These are phyloP conservation scores for Alosa sapidissima DNA, from an alignment of 2,797 vertebrate species.

Conservation along the genomic window DNA sequence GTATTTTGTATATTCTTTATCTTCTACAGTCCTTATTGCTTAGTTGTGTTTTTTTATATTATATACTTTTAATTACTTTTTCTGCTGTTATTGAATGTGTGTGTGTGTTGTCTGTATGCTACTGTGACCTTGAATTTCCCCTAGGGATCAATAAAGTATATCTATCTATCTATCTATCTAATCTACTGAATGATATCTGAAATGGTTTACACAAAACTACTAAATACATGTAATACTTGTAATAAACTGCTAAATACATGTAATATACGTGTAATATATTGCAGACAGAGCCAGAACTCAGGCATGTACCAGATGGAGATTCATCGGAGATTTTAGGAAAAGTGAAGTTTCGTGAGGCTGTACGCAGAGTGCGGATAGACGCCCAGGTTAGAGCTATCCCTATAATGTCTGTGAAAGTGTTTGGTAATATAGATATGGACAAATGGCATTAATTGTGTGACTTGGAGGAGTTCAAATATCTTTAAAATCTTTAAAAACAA, in stretches of 20 bases:
- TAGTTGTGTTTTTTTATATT: too few relatives aligned
- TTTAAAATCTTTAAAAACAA: too few relatives aligned
- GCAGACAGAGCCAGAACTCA: slow-evolving; percentile 53
- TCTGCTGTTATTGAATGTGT: too few relatives aligned
- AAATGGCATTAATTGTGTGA: too few relatives aligned
- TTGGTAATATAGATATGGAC: not conserved
- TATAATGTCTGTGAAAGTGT: not conserved
- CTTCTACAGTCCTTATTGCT: too few relatives aligned
- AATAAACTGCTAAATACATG: not conserved
- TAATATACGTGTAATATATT: slow-evolving; percentile 43
- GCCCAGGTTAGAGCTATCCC: slow-evolving; percentile 61
- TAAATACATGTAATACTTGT: too few relatives aligned
- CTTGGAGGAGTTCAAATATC: not conserved
- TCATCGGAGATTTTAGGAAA: slow-evolving; percentile 64
- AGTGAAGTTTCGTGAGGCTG: slow-evolving; percentile 75
- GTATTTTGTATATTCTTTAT: too few relatives aligned
- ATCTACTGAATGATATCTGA: not conserved
- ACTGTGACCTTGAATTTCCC: too few relatives aligned
- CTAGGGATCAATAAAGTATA: too few relatives aligned
- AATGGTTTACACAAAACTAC: not conserved
- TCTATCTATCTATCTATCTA: not conserved
- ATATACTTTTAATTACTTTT: too few relatives aligned
- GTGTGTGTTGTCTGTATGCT: too few relatives aligned
- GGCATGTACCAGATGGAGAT: slow-evolving; percentile 50
- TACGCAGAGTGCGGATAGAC: slow-evolving; percentile 69